These are phyloP conservation scores for Eilema sororculum DNA, from an alignment of 2,888 invertebrate genomes.

Conservation along the genomic window DNA sequence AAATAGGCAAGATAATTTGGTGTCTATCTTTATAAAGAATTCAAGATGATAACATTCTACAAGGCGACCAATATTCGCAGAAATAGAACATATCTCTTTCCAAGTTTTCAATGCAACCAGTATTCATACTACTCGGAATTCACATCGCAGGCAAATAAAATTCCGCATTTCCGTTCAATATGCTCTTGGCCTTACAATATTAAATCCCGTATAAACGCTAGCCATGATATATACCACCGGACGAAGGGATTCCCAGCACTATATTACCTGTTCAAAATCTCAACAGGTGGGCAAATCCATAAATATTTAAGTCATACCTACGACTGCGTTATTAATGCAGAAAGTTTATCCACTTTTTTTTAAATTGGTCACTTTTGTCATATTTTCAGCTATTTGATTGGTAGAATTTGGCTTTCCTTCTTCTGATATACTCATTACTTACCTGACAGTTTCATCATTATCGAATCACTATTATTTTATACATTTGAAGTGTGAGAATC, in stretches of 20 bases:
- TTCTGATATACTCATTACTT: not conserved
- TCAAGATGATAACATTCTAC: not conserved
- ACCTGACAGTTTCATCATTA: not conserved
- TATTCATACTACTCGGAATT: slow-evolving; percentile 9
- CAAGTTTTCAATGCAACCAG: slow-evolving; percentile 8
- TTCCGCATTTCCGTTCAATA: slow-evolving; percentile 12
- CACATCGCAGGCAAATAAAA: slow-evolving; percentile 7
- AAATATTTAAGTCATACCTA: slow-evolving; percentile 42
- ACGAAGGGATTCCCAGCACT: slow-evolving; percentile 38
- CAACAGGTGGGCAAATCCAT: slow-evolving; percentile 45
- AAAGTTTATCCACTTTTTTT: slow-evolving; percentile 7
- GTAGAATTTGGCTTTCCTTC: not conserved
- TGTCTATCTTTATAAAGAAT: not conserved
- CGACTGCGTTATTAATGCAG: slow-evolving; percentile 18
- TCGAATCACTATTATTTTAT: not conserved
- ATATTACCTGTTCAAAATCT: slow-evolving; percentile 41
- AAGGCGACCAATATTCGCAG: not conserved
- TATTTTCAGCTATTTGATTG: not conserved
- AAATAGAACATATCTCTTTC: not conserved
- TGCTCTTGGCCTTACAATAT: slow-evolving; percentile 12
- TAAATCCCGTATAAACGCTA: slow-evolving; percentile 18
- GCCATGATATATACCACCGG: slow-evolving; percentile 29
- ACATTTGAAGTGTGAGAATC: too few relatives aligned
- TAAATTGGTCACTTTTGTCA: not conserved
- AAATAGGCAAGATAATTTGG: not conserved